phyloP scores from a whole-genome alignment of 2,888 invertebrate species.

The Tetranychus piercei region DNA sequence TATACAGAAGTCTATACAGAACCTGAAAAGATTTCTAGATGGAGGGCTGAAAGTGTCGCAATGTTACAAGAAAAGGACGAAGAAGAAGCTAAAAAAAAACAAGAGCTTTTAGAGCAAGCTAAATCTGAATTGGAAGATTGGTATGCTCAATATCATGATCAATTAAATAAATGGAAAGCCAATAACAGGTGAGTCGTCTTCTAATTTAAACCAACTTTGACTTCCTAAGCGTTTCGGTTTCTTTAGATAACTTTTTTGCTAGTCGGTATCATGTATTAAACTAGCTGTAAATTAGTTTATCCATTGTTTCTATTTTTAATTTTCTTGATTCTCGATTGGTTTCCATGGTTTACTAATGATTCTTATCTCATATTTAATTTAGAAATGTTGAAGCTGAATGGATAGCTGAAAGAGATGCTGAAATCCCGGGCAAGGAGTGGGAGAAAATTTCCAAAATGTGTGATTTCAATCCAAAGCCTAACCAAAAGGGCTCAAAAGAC shows the following conservation, averaged over 20 bases:
- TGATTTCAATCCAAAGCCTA: conserved; percentile 80
- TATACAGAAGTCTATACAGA: no score
- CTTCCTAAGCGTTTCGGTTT: background rate
- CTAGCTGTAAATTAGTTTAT: conserved; percentile 16
- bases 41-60: conserved; percentile 82
- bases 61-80: conserved; percentile 74
- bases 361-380: background rate
- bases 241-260: background rate
- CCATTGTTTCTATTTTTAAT: background rate
- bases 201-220: background rate
- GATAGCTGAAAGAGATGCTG: conserved; percentile 49
- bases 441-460: conserved; percentile 85
- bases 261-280: no score
- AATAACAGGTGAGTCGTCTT: conserved; percentile 57
- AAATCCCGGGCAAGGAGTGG: conserved; percentile 81
- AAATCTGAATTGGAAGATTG: conserved; percentile 95
- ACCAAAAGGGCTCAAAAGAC: conserved; percentile 63
- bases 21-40: conserved; percentile 68
- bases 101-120: conserved; percentile 69
- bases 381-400: conserved; percentile 88
- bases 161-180: conserved; percentile 79
- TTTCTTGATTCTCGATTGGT: background rate
- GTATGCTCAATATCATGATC: conserved; percentile 87
- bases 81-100: conserved; percentile 70
- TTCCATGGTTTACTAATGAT: background rate